A percentile compares a stretch with the other conserved stretches of the same genome.
phyloP scores from a whole-genome alignment of 2,888 invertebrate species.

The Cancer borealis region DNA sequence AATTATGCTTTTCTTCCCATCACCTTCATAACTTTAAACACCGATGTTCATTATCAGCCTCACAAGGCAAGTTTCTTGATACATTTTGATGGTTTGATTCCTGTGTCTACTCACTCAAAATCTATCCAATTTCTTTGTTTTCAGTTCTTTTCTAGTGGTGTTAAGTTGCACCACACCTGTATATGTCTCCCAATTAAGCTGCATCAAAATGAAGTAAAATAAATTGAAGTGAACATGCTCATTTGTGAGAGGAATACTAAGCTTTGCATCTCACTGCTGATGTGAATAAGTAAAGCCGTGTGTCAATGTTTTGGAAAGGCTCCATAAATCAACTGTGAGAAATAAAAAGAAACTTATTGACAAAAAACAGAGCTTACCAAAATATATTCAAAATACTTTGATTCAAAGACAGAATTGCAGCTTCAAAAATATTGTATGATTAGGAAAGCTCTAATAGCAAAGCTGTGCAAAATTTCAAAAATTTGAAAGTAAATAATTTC shows the following conservation, averaged over 20 bases:
- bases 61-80: background rate
- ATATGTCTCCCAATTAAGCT: background rate
- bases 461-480: conserved; percentile 38
- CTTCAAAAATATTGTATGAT: background rate
- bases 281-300: conserved; percentile 8
- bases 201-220: background rate
- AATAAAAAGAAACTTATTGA: conserved; percentile 31
- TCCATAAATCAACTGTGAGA: conserved; percentile 15
- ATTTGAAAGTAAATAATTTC: background rate
- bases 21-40: background rate
- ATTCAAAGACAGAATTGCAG: background rate
- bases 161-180: background rate
- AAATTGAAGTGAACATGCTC: conserved; percentile 33
- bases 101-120: background rate
- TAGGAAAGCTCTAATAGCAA: conserved; percentile 28
- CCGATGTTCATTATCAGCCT: background rate
- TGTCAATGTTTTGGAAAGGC: background rate
- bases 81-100: background rate
- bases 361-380: conserved; percentile 43
- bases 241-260: background rate
- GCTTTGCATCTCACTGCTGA: background rate
- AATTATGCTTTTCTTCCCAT: background rate
- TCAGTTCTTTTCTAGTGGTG: background rate
- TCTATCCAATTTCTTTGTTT: background rate
- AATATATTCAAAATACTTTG: background rate